Evolutionary conservation across 92 coral and sea anemone species (phyloP).

Genomic region (Bergia puertoricense): DNA sequence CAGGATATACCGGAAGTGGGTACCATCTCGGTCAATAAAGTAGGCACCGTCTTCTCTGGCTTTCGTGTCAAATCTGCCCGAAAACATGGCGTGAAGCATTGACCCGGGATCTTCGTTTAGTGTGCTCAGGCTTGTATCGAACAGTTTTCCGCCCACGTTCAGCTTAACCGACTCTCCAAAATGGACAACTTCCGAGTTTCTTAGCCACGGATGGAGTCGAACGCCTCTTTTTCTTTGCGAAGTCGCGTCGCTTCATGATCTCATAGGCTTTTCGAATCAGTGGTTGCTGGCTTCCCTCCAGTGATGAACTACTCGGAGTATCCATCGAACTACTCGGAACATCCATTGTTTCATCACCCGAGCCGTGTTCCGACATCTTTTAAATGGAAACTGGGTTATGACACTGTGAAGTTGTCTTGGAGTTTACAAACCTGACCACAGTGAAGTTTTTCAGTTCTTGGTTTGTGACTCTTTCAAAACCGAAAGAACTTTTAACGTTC

Average conservation of each 20-base stretch:
- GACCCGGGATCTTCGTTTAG: slow-evolving; percentile 52
- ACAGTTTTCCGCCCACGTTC: slow-evolving; percentile 59
- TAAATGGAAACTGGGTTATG: too few species aligned
- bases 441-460: too few species aligned
- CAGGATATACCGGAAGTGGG: slow-evolving; percentile 60
- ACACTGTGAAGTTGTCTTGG: too few species aligned
- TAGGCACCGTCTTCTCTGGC: slow-evolving; percentile 57
- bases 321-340: too few species aligned
- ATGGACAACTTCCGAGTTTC: slow-evolving; percentile 54
- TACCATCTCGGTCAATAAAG: slow-evolving; percentile 64
- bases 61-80: slow-evolving; percentile 52
- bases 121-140: slow-evolving; percentile 49
- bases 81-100: slow-evolving; percentile 41
- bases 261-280: slow-evolving; percentile 19
- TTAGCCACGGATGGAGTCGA: slow-evolving; percentile 36
- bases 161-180: slow-evolving; percentile 46
- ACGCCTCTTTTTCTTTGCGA: slow-evolving; percentile 15
- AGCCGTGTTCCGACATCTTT: too few species aligned
- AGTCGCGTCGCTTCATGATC: slow-evolving; percentile 40
- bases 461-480: too few species aligned
- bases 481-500: too few species aligned
- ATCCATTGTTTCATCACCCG: too few species aligned
- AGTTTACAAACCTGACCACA: too few species aligned
- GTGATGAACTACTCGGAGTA: background rate
- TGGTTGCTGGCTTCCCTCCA: slow-evolving; percentile 26